Base-by-base conservation (phyloP, 2,888 invertebrate genomes). In the Drosophila hamatofila region DNA sequence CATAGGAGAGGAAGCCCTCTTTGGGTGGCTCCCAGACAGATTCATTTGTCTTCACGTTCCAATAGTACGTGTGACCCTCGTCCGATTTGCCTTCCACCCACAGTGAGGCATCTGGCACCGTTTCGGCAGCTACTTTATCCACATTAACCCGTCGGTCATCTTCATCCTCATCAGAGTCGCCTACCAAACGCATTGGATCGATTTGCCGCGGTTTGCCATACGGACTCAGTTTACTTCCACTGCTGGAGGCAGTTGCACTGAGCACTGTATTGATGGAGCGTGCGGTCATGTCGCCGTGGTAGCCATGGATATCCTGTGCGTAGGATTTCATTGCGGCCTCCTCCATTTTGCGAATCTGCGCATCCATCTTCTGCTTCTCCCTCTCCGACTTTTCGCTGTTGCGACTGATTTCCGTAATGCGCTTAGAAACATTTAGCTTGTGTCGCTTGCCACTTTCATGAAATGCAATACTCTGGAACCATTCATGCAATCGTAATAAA, bases 401-500 rank as follows among this genome's bases (percentile, higher is more conserved):
- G 90, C 97, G 97, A 72, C 96, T 96, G 73, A 98, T 97, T 80
- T 96, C 96, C 76, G 96, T 96, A 76, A 99, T 95, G 72, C 96
- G 95, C 90, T 97, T 97, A 67, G 96, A 95, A 33, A 98, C 98
- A 95, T 96, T 98, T 91, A 97, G 96, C 91, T 98, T 97, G 93
- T 99, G 98, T 35, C 96, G 94, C 91, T 97, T 97, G 8, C 98
- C 98, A 93, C 96, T 96, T 93, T 98, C 98, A 92, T 99, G 98
- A 91, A 98, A 98, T 75, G 98, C 96, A 88, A 98, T 95, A 90
- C 98, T 98, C 97, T 97, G 92, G 4, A 33, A 18, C 1, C 18
- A 8, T 21, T 21, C 0, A 35, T 23, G 16, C 9, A 30, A 48
- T 23, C 54, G 12, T 30, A 14, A n/a, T 18, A 18, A 35, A 14